Evolutionary conservation across 2,888 invertebrate species (phyloP), one percentile per base, ranked within the genome.

Genomic region (Dasysyrphus albostriatus): DNA sequence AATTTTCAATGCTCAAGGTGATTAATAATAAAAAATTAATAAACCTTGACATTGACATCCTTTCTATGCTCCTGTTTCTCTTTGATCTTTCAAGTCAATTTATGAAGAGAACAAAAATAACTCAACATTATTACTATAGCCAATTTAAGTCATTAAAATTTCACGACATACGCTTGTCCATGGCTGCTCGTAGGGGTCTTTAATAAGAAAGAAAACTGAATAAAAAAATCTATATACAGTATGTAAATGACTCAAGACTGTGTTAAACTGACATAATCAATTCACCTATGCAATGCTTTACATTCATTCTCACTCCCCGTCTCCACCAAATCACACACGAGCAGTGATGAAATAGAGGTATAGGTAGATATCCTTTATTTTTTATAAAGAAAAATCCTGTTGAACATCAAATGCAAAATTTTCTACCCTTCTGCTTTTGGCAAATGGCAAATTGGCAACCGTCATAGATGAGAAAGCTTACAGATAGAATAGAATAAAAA

Each of bases 381-480:
- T 34, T 24, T 32, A 3, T 16, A 58, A 47, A 42, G 24, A 49
- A 49, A 51, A 54, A 51, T 72, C 70, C 70, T 76, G 80, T 80
- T 72, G 59, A 84, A 29, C 72, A 84, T 73, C 72, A 81, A 81
- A 77, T 85, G 84, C 69, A 81, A 81, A 85, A 81, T 77, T 39
- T 81, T 77, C 84, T 44, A 61, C 67, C 29, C 72, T 39, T 61
- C 80, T 84, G 81, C 81, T 61, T 76, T 80, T 85, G 69, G 69
- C 69, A 69, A 69, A 51, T 69, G 51, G 69, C 69, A 69, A 69
- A 69, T 69, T 69, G 69, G 84, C 73, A 85, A 85, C 76, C 81
- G 76, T 85, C 84, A 77, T 73, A 85, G 81, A 69, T 77, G 76
- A 73, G 10, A 72, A 24, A 73, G 59, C 51, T 54, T n/a, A 76